Conservation (phyloP, 2,888 invertebrate genomes). For the Drymonia ruficornis region DNA sequence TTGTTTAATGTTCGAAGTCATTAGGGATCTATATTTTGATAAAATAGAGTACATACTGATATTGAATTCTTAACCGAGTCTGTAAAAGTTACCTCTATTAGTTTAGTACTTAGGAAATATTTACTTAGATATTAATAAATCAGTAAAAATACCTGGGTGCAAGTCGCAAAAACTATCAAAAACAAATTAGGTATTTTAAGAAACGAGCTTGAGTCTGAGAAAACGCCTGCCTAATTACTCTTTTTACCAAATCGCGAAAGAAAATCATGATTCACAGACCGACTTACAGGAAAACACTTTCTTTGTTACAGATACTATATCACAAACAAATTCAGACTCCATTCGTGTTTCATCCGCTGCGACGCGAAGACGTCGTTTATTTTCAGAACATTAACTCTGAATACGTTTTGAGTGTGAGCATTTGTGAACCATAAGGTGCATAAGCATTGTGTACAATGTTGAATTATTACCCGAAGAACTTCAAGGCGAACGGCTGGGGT, state of each 20-base stretch:
- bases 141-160: too few relatives aligned
- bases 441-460: constrained; percentile 28
- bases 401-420: constrained; percentile 18
- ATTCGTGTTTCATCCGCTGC: constrained; percentile 35
- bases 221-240: background rate
- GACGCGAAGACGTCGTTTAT: constrained; percentile 37
- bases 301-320: constrained; percentile 42
- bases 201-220: background rate
- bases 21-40: too few relatives aligned
- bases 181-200: too few relatives aligned
- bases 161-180: too few relatives aligned
- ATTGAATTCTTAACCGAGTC: too few relatives aligned
- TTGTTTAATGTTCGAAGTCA: background rate
- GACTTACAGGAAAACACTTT: constrained; percentile 22
- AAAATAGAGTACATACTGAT: background rate
- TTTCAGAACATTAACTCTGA: constrained; percentile 25
- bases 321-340: constrained; percentile 23
- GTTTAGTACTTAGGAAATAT: too few relatives aligned
- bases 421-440: constrained; percentile 12
- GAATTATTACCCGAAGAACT: constrained; percentile 76
- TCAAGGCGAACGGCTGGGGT: constrained; percentile 78
- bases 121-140: too few relatives aligned
- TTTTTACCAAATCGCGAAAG: background rate
- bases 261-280: constrained; percentile 6
- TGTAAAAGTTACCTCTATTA: too few relatives aligned